phyloP scores from a whole-genome alignment of 2,113 vertebrate genomes.

The Mus pahari region DNA sequence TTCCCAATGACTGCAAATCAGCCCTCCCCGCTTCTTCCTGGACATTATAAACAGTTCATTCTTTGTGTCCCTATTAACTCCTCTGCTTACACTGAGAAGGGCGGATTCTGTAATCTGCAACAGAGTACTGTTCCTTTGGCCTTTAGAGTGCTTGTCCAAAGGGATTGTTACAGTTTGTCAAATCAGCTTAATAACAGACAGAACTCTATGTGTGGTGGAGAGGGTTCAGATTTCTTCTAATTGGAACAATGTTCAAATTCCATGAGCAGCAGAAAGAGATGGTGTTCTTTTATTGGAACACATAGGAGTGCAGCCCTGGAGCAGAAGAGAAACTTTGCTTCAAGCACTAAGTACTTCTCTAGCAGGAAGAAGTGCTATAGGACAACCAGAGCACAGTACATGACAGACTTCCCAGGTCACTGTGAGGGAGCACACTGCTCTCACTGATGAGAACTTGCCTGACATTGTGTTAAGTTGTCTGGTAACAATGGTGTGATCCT shows the following conservation, averaged over 20 bases:
- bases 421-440: too few species aligned
- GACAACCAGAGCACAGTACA: neutral
- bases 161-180: neutral
- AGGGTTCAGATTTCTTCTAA: neutral
- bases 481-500: neutral
- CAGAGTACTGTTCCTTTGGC: neutral
- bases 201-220: neutral
- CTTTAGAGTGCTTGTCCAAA: neutral
- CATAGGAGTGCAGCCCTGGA: neutral
- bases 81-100: neutral
- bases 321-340: neutral
- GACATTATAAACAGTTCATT: neutral
- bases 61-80: neutral
- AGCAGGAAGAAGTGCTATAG: neutral
- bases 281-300: neutral
- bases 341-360: neutral
- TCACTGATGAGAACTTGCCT: neutral
- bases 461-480: neutral
- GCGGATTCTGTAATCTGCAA: constrained; percentile 20
- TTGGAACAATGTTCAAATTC: neutral
- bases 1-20: neutral
- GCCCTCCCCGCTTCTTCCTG: neutral
- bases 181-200: neutral
- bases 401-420: neutral
- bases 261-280: neutral